Base-by-base conservation (phyloP, 2,888 invertebrate genomes). In the Psococerastis gibbosa region DNA sequence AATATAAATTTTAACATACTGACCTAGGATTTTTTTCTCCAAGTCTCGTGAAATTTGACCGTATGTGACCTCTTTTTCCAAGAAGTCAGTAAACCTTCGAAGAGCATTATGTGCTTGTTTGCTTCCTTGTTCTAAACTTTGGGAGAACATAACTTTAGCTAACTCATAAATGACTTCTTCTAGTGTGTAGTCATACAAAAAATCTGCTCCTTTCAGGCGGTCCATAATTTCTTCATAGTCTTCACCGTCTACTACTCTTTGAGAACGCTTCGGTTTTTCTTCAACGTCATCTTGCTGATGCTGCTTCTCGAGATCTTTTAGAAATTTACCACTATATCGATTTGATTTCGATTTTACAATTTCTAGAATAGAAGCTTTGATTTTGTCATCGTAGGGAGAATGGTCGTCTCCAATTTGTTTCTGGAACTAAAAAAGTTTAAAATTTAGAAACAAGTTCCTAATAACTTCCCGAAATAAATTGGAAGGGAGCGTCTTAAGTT, bases 121-220 rank as follows among this genome's bases (percentile, higher is more conserved):
- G 38, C 76, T 76, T 34, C 78, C 79, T 51, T 71, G 70, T 2
- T 73, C 69, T 49, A 81, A 60, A 2, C 79, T 78, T 55, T 81
- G 79, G 1, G 77, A 71, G 60, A 82, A 82, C 76, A 83, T 78
- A 56, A 81, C 78, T 67, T 80, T 80, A 17, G 81, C 80, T 42
- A 83, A 64, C 53, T 81, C 80, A 56, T 83, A 83, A 49, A 83
- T 78, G 16, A 83, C 75, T 60, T 81, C 80, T 59, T 81, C 80
- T 44, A 82, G 63, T 1, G 77, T 74, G 55, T 78, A 79, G 57
- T 81, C 78, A 63, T 79, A 78, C 5, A 79, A 64, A 43, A 73
- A 73, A 53, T 78, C 79, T 1, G 78, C 75, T 1, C 78, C 70
- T 52, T 73, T 71, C 48, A 78, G 62, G 48, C 75, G 68, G 47